phyloP scores from a whole-genome alignment of 2,888 invertebrate genomes.

The Lacanobia wlatinum region DNA sequence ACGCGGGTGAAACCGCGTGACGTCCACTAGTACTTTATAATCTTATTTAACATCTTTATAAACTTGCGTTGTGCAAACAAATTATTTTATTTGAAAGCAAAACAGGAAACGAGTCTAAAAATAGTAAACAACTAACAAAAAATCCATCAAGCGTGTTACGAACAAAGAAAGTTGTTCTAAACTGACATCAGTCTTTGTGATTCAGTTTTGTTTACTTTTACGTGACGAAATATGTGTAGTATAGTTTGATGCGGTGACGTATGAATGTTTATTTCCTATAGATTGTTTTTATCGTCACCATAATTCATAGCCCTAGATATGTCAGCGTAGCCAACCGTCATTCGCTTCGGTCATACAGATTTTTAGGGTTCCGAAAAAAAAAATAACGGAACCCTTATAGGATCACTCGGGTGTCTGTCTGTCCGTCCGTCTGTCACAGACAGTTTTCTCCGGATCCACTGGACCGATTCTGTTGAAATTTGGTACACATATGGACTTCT shows the following conservation, averaged over 20 bases:
- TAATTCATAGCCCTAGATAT: neutral
- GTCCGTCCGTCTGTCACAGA: too few species aligned
- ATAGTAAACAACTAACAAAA: slow-evolving; percentile 1
- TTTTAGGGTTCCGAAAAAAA: too few species aligned
- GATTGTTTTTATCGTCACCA: neutral
- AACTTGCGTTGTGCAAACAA: too few species aligned
- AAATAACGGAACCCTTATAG: too few species aligned
- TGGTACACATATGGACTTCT: too few species aligned
- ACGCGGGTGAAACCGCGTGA: too few species aligned
- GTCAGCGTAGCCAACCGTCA: neutral
- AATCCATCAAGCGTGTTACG: neutral
- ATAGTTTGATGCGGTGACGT: neutral
- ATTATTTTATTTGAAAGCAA: too few species aligned
- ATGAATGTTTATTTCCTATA: slow-evolving; percentile 3
- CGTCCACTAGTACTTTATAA: too few species aligned
- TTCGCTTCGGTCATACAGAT: neutral
- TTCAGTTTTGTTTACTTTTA: slow-evolving; percentile 12
- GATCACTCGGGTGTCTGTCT: too few species aligned
- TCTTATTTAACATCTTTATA: too few species aligned
- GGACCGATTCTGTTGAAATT: too few species aligned
- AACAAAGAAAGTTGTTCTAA: slow-evolving; percentile 16
- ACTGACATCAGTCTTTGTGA: slow-evolving; percentile 4
- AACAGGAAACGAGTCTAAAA: neutral
- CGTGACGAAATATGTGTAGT: slow-evolving; percentile 29
- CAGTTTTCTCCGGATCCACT: too few species aligned